Evolutionary conservation across 2,113 vertebrate genomes (phyloP).

Genomic region (Cichladusa arquata): DNA sequence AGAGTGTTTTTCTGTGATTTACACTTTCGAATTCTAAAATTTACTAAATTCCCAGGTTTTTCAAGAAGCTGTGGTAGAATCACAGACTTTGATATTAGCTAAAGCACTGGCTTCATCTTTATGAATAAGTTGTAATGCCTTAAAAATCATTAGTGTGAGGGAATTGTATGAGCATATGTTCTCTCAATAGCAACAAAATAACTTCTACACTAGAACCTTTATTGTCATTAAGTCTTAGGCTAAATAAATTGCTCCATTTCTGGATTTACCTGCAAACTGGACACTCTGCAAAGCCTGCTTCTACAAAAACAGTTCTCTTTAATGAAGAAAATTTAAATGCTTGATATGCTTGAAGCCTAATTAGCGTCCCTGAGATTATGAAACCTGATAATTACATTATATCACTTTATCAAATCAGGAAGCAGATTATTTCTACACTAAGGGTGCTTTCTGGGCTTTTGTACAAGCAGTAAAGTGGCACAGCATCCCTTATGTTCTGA

Average conservation of each 20-base stretch:
- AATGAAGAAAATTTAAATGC: not conserved
- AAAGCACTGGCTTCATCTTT: not conserved
- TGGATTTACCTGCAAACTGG: not conserved
- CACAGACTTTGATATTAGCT: not conserved
- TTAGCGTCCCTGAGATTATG: not conserved
- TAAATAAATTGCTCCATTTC: not conserved
- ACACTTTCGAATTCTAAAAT: not conserved
- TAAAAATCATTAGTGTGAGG: not conserved
- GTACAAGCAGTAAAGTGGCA: not conserved
- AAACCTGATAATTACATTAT: not conserved
- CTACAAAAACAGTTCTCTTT: not conserved
- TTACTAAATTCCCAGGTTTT: not conserved
- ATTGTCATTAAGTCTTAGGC: not conserved
- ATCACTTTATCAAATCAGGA: not conserved
- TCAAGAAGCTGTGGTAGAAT: not conserved
- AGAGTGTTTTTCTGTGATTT: not conserved
- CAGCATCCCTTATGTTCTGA: not conserved
- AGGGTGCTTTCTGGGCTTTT: not conserved
- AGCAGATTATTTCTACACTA: not conserved
- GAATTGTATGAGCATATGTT: not conserved
- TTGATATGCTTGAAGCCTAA: not conserved
- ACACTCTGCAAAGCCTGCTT: not conserved
- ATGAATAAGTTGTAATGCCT: not conserved
- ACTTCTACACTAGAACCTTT: not conserved
- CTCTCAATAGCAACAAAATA: not conserved